Evolutionary conservation across 64 coral and sea anemone species (phyloP), one percentile per base, ranked within the genome.

Genomic region (Acropora tenuis): DNA sequence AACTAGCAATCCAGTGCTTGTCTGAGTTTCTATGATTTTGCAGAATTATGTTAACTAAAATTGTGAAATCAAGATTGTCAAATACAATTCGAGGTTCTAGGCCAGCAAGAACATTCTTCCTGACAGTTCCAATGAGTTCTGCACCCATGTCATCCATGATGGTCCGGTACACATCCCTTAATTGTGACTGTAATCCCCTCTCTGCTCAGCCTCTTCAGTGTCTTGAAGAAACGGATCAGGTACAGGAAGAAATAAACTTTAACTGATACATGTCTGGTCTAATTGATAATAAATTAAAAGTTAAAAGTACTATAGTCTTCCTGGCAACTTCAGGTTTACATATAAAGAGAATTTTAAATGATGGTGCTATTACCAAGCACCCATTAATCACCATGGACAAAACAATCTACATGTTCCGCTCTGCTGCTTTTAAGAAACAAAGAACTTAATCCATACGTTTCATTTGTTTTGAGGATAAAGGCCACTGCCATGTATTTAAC

Each of bases 81-180:
- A 83, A 84, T 30, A 91, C 45, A 75, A 91, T 61, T 83, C 50
- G 68, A 50, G 67, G 67, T 91, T 84, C 61, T 53, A 55, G 77
- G 5, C 58, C 77, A 80, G 60, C 59, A 66, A 53, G 41, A 66
- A 90, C 47, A 80, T 77, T 80, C 48, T 83, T 47, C 48, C 50
- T 91, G 43, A 91, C 50, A 55, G 52, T 55, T 55, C 52, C 52
- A 55, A 55, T 55, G 13, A 91, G 78, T 50, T 91, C 89, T 72
- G 63, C 48, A 79, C 89, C 89, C 61, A 90, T 83, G 47, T 90
- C 79, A 63, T 89, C 88, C 89, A 91, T 84, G 47, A 91, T 74
- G 20, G 66, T 84, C 17, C 69, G 65, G 48, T 83, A 91, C 1
- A n/a, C 68, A 71, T 91, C 79, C 41, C 52, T 30, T 30, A 30